A percentile compares a stretch with the other conserved stretches of the same genome.
Evolutionary conservation across 2,113 vertebrate species (phyloP).

Genomic region (Aegithalos caudatus): DNA sequence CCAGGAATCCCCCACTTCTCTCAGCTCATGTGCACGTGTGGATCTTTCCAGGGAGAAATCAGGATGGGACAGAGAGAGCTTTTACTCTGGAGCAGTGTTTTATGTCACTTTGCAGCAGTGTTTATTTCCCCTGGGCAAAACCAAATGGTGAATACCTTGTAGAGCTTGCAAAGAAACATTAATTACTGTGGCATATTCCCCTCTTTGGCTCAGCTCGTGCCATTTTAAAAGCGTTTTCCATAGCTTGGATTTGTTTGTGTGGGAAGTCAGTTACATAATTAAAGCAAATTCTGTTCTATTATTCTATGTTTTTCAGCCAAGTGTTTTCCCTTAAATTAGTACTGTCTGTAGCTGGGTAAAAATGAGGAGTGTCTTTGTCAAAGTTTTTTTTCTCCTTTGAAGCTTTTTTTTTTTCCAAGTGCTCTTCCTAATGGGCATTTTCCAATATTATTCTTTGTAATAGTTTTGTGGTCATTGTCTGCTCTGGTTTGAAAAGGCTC

Average conservation of each 20-base stretch:
- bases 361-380: background rate
- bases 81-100: background rate
- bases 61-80: background rate
- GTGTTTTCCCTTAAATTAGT: background rate
- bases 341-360: background rate
- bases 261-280: background rate
- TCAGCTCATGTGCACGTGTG: fast-evolving
- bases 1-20: background rate
- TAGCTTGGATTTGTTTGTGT: background rate
- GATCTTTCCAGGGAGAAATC: background rate
- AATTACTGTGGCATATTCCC: background rate
- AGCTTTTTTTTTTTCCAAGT: background rate
- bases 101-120: background rate
- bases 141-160: background rate
- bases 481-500: background rate
- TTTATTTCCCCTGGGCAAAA: background rate
- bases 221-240: background rate
- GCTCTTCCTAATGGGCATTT: background rate
- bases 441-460: background rate
- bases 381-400: background rate
- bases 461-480: background rate
- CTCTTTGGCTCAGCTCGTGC: background rate
- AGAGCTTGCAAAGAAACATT: background rate
- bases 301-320: background rate
- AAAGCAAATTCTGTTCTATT: background rate